Evolutionary conservation across 2,113 vertebrate species (phyloP).

Genomic region (Hyperoodon ampullatus): DNA sequence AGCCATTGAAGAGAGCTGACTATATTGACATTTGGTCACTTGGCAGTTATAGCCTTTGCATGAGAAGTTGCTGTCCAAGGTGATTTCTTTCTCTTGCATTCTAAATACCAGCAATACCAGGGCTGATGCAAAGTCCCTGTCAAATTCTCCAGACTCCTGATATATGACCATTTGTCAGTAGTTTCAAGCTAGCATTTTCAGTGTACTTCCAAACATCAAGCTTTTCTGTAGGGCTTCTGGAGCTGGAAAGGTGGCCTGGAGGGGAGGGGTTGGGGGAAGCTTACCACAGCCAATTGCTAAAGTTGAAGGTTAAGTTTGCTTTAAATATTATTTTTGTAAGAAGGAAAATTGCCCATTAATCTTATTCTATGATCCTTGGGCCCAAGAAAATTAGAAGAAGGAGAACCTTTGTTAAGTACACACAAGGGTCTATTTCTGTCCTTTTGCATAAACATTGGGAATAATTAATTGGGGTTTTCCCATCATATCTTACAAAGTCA

Average conservation of each 20-base stretch:
- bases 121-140: background rate
- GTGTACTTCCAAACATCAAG: background rate
- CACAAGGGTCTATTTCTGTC: background rate
- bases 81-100: constrained; percentile 42
- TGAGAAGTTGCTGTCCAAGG: background rate
- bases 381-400: background rate
- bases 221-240: background rate
- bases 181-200: constrained; percentile 45
- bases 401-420: background rate
- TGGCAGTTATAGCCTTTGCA: background rate
- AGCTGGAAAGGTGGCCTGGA: background rate
- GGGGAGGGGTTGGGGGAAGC: background rate
- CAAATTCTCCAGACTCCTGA: constrained; percentile 27
- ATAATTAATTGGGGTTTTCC: background rate
- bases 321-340: background rate
- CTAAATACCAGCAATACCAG: background rate
- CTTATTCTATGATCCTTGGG: background rate
- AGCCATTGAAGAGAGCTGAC: background rate
- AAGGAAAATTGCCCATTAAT: background rate
- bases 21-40: constrained; percentile 34
- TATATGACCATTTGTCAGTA: background rate
- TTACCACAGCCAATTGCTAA: background rate
- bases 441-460: background rate
- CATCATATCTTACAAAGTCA: background rate
- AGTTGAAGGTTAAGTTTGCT: background rate